These are phyloP conservation scores for Melanotaenia duboulayi DNA, from an alignment of 2,113 vertebrate species.

Conservation along the genomic window DNA sequence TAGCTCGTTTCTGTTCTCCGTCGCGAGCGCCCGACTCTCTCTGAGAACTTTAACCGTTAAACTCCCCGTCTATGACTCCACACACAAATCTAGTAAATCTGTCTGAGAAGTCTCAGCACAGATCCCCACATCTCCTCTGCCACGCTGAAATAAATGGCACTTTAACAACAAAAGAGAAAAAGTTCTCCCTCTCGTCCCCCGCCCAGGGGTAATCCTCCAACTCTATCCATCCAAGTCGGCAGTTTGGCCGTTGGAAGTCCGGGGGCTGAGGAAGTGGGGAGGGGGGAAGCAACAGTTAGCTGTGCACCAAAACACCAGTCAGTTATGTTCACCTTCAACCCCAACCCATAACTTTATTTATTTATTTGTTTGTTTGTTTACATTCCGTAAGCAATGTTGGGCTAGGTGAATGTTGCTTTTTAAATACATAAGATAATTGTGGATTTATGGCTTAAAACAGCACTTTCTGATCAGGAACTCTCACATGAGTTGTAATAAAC, in stretches of 20 bases:
- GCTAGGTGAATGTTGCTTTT: too few species aligned
- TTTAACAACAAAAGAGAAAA: slow-evolving; percentile 57
- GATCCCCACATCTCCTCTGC: not conserved
- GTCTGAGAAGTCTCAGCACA: slow-evolving; percentile 37
- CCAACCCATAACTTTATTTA: too few species aligned
- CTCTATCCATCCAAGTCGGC: slow-evolving; percentile 42
- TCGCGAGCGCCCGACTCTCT: slow-evolving; percentile 12
- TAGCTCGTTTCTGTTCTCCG: slow-evolving; percentile 24
- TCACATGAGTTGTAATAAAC: not conserved
- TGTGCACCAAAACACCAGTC: not conserved
- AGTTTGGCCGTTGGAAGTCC: slow-evolving; percentile 34
- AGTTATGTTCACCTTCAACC: not conserved
- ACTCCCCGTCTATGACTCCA: slow-evolving; percentile 5
- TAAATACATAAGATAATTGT: too few species aligned
- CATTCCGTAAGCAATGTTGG: too few species aligned
- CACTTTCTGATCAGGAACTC: too few species aligned
- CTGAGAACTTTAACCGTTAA: slow-evolving; percentile 5
- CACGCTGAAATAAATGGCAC: slow-evolving; percentile 12
- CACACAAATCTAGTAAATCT: not conserved
- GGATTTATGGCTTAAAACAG: not conserved
- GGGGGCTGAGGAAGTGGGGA: not conserved
- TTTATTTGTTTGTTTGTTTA: too few species aligned
- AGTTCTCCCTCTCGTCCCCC: slow-evolving; percentile 25
- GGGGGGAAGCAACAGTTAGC: not conserved
- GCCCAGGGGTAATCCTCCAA: slow-evolving; percentile 25